A percentile compares a stretch with the other conserved stretches of the same genome.
Evolutionary conservation across 2,888 invertebrate genomes (phyloP).

Genomic region (Colletes collaris): DNA sequence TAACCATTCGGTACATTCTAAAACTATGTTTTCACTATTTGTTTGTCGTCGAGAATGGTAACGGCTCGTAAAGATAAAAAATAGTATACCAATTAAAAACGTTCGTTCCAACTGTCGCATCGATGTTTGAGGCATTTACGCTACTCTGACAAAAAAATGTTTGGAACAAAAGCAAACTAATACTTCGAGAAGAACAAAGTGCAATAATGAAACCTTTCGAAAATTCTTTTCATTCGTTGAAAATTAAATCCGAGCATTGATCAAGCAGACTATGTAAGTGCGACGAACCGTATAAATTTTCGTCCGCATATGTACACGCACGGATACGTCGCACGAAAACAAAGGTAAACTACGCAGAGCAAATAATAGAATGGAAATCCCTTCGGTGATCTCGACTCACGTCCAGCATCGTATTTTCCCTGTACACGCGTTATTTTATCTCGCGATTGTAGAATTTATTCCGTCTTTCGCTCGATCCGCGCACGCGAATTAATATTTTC

Average conservation of each 20-base stretch:
- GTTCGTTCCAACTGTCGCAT: too few relatives aligned
- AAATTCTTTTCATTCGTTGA: too few relatives aligned
- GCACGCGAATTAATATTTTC: not conserved
- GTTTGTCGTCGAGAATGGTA: too few relatives aligned
- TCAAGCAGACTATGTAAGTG: not conserved
- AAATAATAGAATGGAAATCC: conserved; percentile 1
- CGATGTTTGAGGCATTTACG: too few relatives aligned
- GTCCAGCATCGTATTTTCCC: not conserved
- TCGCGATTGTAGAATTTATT: not conserved
- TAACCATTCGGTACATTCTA: not conserved
- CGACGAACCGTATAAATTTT: conserved; percentile 29
- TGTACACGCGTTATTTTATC: not conserved
- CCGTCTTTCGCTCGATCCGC: not conserved
- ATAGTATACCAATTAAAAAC: too few relatives aligned
- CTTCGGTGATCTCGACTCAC: conserved; percentile 14
- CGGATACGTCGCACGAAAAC: not conserved
- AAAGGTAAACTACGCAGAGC: conserved; percentile 8
- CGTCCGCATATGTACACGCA: not conserved
- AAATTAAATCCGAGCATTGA: too few relatives aligned
- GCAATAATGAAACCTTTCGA: too few relatives aligned
- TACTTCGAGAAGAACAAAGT: too few relatives aligned
- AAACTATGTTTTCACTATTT: too few relatives aligned
- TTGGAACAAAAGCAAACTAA: too few relatives aligned
- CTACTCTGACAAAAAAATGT: too few relatives aligned
- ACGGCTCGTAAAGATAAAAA: too few relatives aligned